These are phyloP conservation scores for Telenomus remus DNA, from an alignment of 1,140 invertebrate genomes.

Conservation along the genomic window DNA sequence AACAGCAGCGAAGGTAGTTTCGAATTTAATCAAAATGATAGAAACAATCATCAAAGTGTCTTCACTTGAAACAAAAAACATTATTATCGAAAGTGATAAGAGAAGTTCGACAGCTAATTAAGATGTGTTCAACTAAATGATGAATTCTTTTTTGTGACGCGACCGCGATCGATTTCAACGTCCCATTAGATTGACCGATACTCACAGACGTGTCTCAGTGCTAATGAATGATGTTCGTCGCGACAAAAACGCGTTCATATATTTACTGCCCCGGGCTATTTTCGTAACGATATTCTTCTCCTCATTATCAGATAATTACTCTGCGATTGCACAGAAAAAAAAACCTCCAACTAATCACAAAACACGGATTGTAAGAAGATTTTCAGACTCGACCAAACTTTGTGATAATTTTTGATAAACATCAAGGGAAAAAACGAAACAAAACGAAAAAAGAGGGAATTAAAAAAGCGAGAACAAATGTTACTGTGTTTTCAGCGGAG, in stretches of 20 bases:
- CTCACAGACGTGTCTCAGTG: constrained; percentile 7
- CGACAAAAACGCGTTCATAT: constrained; percentile 17
- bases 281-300: constrained; percentile 15
- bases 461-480: too few relatives aligned
- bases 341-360: not conserved
- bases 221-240: constrained; percentile 17
- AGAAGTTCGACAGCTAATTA: not conserved
- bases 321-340: constrained; percentile 9
- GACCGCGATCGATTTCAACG: not conserved
- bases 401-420: not conserved
- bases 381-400: not conserved
- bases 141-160: not conserved
- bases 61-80: too few relatives aligned
- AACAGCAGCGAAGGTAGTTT: too few relatives aligned
- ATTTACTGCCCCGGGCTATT: constrained; percentile 25
- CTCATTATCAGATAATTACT: constrained; percentile 42
- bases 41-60: too few relatives aligned
- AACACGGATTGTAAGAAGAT: not conserved
- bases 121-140: not conserved
- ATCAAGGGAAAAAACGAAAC: too few relatives aligned
- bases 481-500: too few relatives aligned
- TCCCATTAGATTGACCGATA: constrained; percentile 1
- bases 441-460: too few relatives aligned
- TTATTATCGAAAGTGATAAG: too few relatives aligned
- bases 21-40: too few relatives aligned